Evolutionary conservation across 2,888 invertebrate genomes (phyloP).

Genomic region (Brenthis ino): DNA sequence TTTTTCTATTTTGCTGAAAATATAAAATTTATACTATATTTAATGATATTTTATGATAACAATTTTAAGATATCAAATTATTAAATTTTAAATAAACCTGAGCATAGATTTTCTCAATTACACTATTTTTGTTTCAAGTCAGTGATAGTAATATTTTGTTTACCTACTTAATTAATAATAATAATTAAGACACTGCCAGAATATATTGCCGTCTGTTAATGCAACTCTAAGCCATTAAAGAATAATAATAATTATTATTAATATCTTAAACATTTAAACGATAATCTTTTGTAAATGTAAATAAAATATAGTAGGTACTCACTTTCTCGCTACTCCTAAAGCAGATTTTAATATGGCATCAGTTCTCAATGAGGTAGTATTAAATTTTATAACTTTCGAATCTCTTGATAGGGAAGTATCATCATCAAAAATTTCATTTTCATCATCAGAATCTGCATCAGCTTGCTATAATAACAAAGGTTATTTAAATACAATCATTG

Average conservation of each 20-base stretch:
- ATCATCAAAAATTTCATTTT: constrained; percentile 69
- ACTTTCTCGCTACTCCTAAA: constrained; percentile 88
- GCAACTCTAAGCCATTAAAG: too few species aligned
- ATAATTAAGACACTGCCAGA: too few species aligned
- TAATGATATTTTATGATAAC: neutral
- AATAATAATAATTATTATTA: neutral
- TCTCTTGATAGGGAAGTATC: constrained; percentile 81
- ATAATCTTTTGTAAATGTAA: neutral
- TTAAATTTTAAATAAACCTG: too few species aligned
- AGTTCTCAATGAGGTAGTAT: constrained; percentile 85
- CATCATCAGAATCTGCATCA: constrained; percentile 80
- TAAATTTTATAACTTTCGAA: constrained; percentile 85
- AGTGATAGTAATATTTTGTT: too few species aligned
- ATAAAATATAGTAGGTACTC: constrained; percentile 48
- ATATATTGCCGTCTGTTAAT: too few species aligned
- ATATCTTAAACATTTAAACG: neutral
- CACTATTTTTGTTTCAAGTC: too few species aligned
- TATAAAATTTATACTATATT: neutral
- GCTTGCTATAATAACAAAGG: constrained; percentile 51
- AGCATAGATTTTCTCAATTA: too few species aligned
- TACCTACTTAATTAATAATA: too few species aligned
- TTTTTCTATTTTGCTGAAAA: constrained; percentile 89
- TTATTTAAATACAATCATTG: neutral
- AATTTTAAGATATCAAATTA: too few species aligned
- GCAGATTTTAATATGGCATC: constrained; percentile 88